Evolutionary conservation across 2,113 vertebrate genomes (phyloP), one percentile per base, ranked within the genome.

Genomic region (Barbus barbus): DNA sequence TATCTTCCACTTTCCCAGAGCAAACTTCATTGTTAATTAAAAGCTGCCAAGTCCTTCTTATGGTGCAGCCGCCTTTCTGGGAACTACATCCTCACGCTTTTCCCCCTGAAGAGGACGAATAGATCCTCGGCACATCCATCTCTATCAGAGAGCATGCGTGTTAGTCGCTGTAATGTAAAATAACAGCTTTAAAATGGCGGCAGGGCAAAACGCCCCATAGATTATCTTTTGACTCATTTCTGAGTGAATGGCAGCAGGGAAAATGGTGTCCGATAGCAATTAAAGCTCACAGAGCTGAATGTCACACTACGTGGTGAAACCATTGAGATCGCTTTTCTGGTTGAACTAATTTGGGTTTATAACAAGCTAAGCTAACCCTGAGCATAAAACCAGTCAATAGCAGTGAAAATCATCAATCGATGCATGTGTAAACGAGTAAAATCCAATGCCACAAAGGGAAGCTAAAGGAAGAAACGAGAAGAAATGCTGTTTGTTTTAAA

Each of bases 11-110:
- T 82, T 82, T 87, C 36, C 86, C 76, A 36, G 74, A 71, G 73
- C 71, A 87, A 31, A 82, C 60, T 61, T 84, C 61, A 58, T 80
- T 20, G 31, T 84, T 84, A 87, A 81, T 75, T 81, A 84, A 82
- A 80, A 73, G 63, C 83, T 84, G 83, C 78, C 86, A 87, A 77
- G 78, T 84, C 36, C 38, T 36, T 14, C 63, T 69, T 65, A 80
- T 9, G 26, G 74, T 67, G 67, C 67, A 75, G 31, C 46, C 77
- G 61, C 41, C 51, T 28, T 65, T 51, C 11, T 69, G 65, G 24
- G 36, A 75, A 80, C 51, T 26, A 75, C 20, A 73, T 14, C 46
- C 31, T 1, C 3, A 51, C 12, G 3, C 24, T n/a, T 83, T n/a
- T 14, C 18, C 12, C 81, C 46, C 71, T 82, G 60, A 86, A 83